phyloP scores from a whole-genome alignment of 2,797 vertebrate genomes.

The Melanotaenia trifasciata region DNA sequence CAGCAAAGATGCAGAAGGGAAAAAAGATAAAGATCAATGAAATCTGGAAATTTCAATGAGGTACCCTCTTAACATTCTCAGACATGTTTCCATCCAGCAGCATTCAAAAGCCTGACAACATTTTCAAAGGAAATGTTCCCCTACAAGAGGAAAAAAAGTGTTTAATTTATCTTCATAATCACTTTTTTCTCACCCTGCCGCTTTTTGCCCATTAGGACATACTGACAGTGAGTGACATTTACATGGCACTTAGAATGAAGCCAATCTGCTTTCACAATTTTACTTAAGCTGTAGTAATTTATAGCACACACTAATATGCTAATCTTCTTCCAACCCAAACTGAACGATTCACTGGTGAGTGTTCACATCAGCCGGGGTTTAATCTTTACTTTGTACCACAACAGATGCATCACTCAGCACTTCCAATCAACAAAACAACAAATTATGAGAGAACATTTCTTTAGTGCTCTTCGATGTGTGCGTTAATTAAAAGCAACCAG shows the following conservation, averaged over 20 bases:
- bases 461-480: constrained; percentile 4
- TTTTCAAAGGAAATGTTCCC: constrained; percentile 15
- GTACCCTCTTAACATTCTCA: background rate
- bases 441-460: background rate
- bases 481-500: constrained; percentile 6
- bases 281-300: constrained; percentile 9
- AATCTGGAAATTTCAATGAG: constrained; percentile 27
- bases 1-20: background rate
- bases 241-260: constrained; percentile 34
- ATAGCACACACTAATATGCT: constrained; percentile 34
- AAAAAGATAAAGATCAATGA: constrained; percentile 13
- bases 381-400: constrained; percentile 32
- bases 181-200: constrained; percentile 13
- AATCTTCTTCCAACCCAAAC: constrained; percentile 34
- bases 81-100: constrained; percentile 37
- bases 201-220: constrained; percentile 54
- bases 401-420: constrained; percentile 30
- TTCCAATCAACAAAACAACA: constrained; percentile 23
- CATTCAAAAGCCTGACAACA: constrained; percentile 29
- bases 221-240: constrained; percentile 46
- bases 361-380: constrained; percentile 49
- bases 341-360: constrained; percentile 28
- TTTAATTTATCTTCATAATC: constrained; percentile 40
- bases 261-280: constrained; percentile 26
- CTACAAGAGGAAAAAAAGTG: background rate